Evolutionary conservation across 2,113 vertebrate species (phyloP), one percentile per base, ranked within the genome.

Genomic region (Platichthys stellatus): DNA sequence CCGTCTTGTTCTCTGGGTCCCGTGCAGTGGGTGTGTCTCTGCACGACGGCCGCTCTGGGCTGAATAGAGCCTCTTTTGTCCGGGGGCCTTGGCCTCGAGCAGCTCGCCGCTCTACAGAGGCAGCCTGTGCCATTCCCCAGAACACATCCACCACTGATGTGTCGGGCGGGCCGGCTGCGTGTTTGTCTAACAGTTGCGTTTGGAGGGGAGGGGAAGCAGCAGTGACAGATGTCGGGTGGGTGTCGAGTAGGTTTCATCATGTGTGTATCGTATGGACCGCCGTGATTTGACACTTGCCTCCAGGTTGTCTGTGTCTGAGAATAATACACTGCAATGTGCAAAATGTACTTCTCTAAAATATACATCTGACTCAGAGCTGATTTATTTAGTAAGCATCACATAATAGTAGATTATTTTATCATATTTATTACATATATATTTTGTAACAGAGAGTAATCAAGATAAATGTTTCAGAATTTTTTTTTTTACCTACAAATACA

Each of bases 1-100:
- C 59, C 60, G 69, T 82, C 82, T 86, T 85, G 76, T 81, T 85
- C 69, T 56, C 84, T 67, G 82, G 26, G 75, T 49, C 65, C 74
- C 54, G 82, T 85, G 75, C 45, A 10, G 76, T 53, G 72, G 90
- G 72, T 70, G 84, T 87, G 79, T 78, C 63, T 85, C 58, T 72
- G 69, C 82, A 70, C 18, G 61, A 56, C 20, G 58, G n/a, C 49
- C 40, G 59, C 49, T 53, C 72, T 0, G 38, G 38, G 0, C 64
- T 45, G 70, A 77, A 94, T 86, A 94, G 89, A 90, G 92, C 72
- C 76, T 76, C 90, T 84, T 86, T 93, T 94, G 93, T 94, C 76
- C 76, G 2, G 0, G 63, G 73, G 8, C 10, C 76, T 71, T 57
- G 88, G 84, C 88, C 88, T 84, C 18, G 24, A 81, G 88, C 90